Percentiles rank a stretch among this genome's conserved stretches.
phyloP scores from a whole-genome alignment of 2,113 vertebrate genomes.

The Tympanuchus pallidicinctus region DNA sequence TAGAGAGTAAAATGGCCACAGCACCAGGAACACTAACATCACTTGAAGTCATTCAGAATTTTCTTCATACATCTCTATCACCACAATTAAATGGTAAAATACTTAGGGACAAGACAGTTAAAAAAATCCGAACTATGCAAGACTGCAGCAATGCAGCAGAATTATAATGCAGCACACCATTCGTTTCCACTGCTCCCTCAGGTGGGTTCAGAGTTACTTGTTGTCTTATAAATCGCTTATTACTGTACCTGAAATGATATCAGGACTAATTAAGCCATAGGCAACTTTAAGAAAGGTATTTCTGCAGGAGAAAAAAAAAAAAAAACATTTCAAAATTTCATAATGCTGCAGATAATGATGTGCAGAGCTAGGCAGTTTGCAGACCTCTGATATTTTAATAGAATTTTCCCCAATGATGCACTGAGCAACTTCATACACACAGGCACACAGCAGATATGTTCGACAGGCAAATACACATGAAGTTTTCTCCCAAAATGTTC shows the following conservation, averaged over 20 bases:
- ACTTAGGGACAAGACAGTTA: not conserved
- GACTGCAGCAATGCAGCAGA: not conserved
- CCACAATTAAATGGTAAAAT: not conserved
- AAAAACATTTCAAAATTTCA: not conserved
- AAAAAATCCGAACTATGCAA: not conserved
- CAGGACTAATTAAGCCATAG: not conserved
- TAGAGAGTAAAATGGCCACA: not conserved
- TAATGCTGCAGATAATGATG: not conserved
- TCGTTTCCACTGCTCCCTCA: not conserved
- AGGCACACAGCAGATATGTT: not conserved
- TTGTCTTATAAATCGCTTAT: not conserved
- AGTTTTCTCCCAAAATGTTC: not conserved
- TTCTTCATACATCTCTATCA: not conserved
- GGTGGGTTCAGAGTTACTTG: not conserved
- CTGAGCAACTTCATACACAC: not conserved
- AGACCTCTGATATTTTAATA: not conserved
- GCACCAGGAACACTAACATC: not conserved
- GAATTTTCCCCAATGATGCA: not conserved
- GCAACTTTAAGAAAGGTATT: not conserved
- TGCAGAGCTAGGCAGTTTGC: not conserved
- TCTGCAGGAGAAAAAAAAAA: not conserved
- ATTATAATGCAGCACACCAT: rapidly evolving
- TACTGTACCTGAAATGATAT: not conserved
- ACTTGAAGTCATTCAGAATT: not conserved
- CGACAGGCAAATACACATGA: rapidly evolving